Percentiles rank a stretch among this genome's conserved stretches.
These are phyloP conservation scores for Trilocha varians DNA, from an alignment of 2,888 invertebrate species.

Conservation along the genomic window DNA sequence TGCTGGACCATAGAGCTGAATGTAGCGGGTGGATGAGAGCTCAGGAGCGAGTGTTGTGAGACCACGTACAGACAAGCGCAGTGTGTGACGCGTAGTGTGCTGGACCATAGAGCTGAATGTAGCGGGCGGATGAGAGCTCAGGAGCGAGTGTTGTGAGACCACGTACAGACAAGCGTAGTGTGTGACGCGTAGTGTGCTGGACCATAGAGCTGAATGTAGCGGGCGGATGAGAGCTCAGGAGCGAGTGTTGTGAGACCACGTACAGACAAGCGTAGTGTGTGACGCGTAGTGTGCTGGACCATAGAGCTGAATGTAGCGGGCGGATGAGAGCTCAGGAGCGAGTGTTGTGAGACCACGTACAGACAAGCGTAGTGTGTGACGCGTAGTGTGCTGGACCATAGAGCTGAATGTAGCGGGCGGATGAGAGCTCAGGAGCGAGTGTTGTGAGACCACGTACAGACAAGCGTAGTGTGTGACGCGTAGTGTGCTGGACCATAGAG, in stretches of 20 bases:
- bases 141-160: too few relatives aligned
- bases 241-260: conserved; percentile 1
- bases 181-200: too few relatives aligned
- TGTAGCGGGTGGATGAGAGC: background rate
- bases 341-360: too few relatives aligned
- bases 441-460: conserved; percentile 2
- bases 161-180: background rate
- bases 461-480: too few relatives aligned
- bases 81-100: too few relatives aligned
- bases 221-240: too few relatives aligned
- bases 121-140: background rate
- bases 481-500: background rate
- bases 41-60: background rate
- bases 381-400: too few relatives aligned
- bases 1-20: too few relatives aligned
- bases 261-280: background rate
- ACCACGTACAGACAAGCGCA: too few relatives aligned
- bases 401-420: background rate
- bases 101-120: background rate
- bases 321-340: too few relatives aligned
- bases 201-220: too few relatives aligned
- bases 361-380: background rate
- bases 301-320: too few relatives aligned
- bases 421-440: background rate
- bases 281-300: conserved; percentile 1